A percentile compares a stretch with the other conserved stretches of the same genome.
phyloP scores from a whole-genome alignment of 2,888 invertebrate species.

The Oxyteleia sp. region DNA sequence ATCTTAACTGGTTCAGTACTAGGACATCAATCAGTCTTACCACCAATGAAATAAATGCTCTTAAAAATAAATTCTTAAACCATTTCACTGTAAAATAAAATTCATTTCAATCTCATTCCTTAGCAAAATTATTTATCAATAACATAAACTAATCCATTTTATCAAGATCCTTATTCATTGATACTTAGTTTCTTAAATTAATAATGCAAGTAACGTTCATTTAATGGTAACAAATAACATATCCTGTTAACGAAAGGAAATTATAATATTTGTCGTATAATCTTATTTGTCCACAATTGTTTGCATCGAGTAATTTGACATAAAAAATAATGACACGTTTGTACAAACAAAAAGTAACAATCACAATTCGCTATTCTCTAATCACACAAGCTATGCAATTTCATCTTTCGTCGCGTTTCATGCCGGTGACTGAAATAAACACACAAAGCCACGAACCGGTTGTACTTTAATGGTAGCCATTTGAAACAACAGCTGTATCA shows the following conservation, averaged over 20 bases:
- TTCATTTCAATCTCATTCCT: too few species aligned
- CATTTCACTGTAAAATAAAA: too few species aligned
- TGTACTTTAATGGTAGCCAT: conserved; percentile 62
- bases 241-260: background rate
- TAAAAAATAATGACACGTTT: conserved; percentile 34
- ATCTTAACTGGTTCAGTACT: too few species aligned
- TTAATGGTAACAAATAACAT: too few species aligned
- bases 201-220: too few species aligned
- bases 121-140: too few species aligned
- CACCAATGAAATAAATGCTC: too few species aligned
- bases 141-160: too few species aligned
- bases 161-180: too few species aligned
- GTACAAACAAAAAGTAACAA: conserved; percentile 25
- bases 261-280: background rate
- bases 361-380: conserved; percentile 46
- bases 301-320: conserved; percentile 20
- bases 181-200: too few species aligned
- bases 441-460: conserved; percentile 52
- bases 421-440: conserved; percentile 49
- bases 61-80: too few species aligned
- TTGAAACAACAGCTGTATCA: conserved; percentile 70
- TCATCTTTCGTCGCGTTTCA: conserved; percentile 65
- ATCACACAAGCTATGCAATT: conserved; percentile 59
- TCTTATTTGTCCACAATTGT: conserved; percentile 3
- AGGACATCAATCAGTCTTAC: too few species aligned